Evolutionary conservation across 1,140 invertebrate genomes (phyloP).

Genomic region (Solen grandis): DNA sequence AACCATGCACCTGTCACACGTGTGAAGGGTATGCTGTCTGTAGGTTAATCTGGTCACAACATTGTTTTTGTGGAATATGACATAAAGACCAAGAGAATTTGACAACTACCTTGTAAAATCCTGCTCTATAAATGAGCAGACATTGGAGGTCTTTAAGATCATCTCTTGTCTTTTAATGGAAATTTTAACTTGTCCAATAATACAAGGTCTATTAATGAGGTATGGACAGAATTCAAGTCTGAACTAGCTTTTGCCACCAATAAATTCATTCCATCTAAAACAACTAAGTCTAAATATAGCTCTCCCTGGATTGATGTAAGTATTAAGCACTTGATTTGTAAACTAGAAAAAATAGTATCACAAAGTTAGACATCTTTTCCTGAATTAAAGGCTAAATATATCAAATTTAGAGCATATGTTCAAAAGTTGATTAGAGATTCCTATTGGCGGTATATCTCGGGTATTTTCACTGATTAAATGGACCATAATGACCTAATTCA

Average conservation of each 20-base stretch:
- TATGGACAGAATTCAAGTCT: not conserved
- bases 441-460: not conserved
- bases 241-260: not conserved
- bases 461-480: too few relatives aligned
- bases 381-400: not conserved
- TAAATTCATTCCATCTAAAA: constrained; percentile 9
- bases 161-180: not conserved
- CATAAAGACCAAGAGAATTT: not conserved
- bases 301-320: not conserved
- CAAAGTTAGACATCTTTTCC: not conserved
- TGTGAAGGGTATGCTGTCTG: not conserved
- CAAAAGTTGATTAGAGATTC: not conserved
- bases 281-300: not conserved
- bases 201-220: not conserved
- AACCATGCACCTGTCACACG: not conserved
- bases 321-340: not conserved
- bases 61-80: constrained; percentile 16
- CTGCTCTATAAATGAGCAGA: too few relatives aligned
- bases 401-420: not conserved
- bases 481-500: too few relatives aligned
- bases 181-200: not conserved
- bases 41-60: not conserved
- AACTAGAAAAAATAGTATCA: not conserved
- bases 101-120: too few relatives aligned
- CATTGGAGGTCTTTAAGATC: not conserved